Base-by-base conservation (phyloP, 2,113 vertebrate species). In the Ceyx margarethae region DNA sequence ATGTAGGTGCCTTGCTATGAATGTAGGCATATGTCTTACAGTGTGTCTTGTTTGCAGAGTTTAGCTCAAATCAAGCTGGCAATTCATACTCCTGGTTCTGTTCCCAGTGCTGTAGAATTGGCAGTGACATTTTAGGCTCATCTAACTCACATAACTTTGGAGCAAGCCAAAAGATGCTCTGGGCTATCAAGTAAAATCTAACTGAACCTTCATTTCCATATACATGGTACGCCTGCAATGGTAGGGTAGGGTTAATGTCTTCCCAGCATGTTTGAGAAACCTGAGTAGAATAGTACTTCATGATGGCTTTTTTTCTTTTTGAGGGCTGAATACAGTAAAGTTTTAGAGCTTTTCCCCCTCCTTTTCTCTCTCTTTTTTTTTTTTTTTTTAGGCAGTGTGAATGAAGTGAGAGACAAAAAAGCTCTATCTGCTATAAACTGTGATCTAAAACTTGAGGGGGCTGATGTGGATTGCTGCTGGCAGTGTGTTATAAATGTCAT, bases 361-460 rank as follows among this genome's bases (percentile, higher is more conserved):
- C 15, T 18, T 71, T 77, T 83, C 25, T 58, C 73, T 72, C 37
- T 89, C 50, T 82, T 37, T 37, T 82, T 33, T 33, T 33, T 33
- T 33, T 33, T 33, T 33, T 87, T 62, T 88, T 82, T 58, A 86
- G 56, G 48, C 69, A 86, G 45, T 84, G 48, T 72, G 87, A 96
- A 88, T 91, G 60, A 92, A 95, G 77, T 72, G 87, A 95, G 90
- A 96, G 85, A 97, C 92, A 95, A 87, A 93, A 85, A 92, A 67
- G 28, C 81, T 83, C 91, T 90, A 50, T 95, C 28, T 79, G 74
- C 56, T 85, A 37, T 87, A 93, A 95, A 90, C 90, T 95, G 87
- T 85, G 90, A 95, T 94, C 58, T 83, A 54, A 85, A 94, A 83
- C 77, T 51, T 65, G 87, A 88, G 94, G 69, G 91, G 86, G 87